Conservation (phyloP, 2,113 vertebrate genomes). For the Neotoma lepida region DNA sequence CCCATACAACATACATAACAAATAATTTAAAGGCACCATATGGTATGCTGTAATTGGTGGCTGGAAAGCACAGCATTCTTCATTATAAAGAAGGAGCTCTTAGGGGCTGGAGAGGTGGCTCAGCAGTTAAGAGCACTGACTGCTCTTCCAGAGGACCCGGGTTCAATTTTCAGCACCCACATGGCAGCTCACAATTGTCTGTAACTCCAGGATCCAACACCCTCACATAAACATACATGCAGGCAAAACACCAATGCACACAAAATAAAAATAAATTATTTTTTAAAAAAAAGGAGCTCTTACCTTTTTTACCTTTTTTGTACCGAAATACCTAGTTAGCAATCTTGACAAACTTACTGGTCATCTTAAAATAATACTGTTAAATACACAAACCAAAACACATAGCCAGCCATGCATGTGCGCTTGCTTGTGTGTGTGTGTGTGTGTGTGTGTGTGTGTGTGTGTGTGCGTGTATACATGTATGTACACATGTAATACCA, state of each 20-base stretch:
- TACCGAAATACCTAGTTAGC: neutral
- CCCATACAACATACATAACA: neutral
- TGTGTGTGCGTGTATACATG: neutral
- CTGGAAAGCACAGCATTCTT: neutral
- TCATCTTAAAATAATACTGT: neutral
- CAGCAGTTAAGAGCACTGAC: neutral
- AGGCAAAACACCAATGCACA: neutral
- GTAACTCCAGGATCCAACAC: neutral
- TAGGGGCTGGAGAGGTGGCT: neutral
- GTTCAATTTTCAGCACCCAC: neutral
- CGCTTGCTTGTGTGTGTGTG: no score
- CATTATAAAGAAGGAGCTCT: neutral
- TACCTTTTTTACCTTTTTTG: neutral
- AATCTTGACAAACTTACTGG: neutral
- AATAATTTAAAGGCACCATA: neutral
- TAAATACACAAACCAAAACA: conserved; percentile 5
- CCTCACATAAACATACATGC: neutral
- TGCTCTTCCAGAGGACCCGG: neutral
- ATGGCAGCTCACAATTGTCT: neutral
- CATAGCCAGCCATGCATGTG: no score
- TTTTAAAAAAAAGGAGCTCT: neutral
- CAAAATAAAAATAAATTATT: neutral
- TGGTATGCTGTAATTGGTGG: neutral
- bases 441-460: no score
- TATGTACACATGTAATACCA: neutral